Evolutionary conservation across 2,888 invertebrate genomes (phyloP), one percentile per base, ranked within the genome.

Genomic region (Eumacrocentrus americanus): DNA sequence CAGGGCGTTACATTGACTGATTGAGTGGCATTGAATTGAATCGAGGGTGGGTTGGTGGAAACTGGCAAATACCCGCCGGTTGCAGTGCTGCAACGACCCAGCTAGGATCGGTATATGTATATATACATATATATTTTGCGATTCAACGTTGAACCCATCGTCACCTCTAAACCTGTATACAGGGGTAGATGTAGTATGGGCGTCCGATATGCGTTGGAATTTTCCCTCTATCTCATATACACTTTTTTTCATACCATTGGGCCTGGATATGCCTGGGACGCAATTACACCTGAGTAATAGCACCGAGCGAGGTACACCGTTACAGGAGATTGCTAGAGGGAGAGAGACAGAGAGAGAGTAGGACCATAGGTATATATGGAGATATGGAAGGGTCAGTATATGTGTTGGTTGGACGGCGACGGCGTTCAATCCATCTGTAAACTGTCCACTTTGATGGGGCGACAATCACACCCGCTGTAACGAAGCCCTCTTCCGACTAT

Each of bases 11-110:
- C 77, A 77, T 77, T 75, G 78, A 78, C 78, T 78, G 78, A 79
- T 78, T 78, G 79, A 79, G 79, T 77, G 77, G 78, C 75, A 76
- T 78, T 78, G 78, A 77, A 79, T 78, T 76, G 76, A 77, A 77
- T 77, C 70, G 75, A 75, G 76, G 72, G 72, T 73, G 50, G 56
- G 53, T 60, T 38, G 50, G 50, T 59, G 52, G 67, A 67, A 70
- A 69, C 73, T 73, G 75, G 70, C 72, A 75, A 75, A 75, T 75
- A 72, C 70, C 70, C 54, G 63, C 67, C 66, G 62, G 70, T 67
- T 71, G 66, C 72, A 72, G 47, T 67, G 63, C 64, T 66, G 67
- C 67, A n/a, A n/a, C n/a, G n/a, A n/a, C n/a, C n/a, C n/a, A n/a
- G n/a, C n/a, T n/a, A n/a, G n/a, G n/a, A n/a, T n/a, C n/a, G n/a